Conservation (phyloP, 2,888 invertebrate genomes). For the Drosophila diplacantha region DNA sequence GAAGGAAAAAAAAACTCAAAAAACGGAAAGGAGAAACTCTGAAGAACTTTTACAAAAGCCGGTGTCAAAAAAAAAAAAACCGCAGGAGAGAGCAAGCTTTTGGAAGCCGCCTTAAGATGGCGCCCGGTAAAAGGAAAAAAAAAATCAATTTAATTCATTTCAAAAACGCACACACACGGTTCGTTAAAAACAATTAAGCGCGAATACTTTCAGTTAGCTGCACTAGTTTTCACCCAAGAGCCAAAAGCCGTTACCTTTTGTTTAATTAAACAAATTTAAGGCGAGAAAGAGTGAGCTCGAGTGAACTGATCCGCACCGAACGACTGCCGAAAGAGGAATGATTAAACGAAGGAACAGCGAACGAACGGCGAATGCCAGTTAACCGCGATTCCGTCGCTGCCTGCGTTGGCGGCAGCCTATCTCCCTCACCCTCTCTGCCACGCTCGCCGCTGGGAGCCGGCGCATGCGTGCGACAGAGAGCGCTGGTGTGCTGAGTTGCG, state of each 20-base stretch:
- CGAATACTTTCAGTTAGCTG: background rate
- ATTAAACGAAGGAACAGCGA: constrained; percentile 43
- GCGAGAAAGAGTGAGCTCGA: constrained; percentile 28
- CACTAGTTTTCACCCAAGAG: constrained; percentile 6
- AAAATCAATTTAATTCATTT: background rate
- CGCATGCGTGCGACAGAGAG: constrained; percentile 62
- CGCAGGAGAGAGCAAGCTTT: constrained; percentile 3
- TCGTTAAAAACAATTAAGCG: background rate
- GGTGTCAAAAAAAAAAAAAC: constrained; percentile 45
- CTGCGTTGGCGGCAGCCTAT: constrained; percentile 31
- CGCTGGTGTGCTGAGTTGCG: constrained; percentile 40
- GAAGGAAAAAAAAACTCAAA: constrained; percentile 8
- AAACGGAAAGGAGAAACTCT: constrained; percentile 11
- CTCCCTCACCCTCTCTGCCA: constrained; percentile 33
- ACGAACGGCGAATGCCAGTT: constrained; percentile 54
- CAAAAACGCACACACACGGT: background rate
- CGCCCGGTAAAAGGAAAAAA: constrained; percentile 33
- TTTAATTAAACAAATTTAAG: constrained; percentile 42
- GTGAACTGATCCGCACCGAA: constrained; percentile 38
- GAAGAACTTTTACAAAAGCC: constrained; percentile 40
- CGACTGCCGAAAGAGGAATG: constrained; percentile 68
- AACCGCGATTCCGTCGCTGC: constrained; percentile 59
- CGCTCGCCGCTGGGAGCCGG: constrained; percentile 12
- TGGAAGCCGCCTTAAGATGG: constrained; percentile 50
- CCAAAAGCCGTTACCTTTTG: constrained; percentile 50